Evolutionary conservation across 1,140 invertebrate species (phyloP).

Genomic region (Eumeta japonica): DNA sequence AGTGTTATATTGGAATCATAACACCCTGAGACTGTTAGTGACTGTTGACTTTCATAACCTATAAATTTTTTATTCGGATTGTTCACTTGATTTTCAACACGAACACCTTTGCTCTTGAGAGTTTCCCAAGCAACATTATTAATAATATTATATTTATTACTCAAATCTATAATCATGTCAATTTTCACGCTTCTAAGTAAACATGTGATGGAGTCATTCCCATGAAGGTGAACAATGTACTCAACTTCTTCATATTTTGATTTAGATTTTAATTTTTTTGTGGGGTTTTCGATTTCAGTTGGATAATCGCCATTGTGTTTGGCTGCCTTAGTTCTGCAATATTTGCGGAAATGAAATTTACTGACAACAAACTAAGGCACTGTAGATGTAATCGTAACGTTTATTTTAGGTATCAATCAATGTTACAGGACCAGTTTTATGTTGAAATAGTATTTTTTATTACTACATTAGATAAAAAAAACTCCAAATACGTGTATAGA

Average conservation of each 20-base stretch:
- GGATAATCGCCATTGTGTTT: not conserved
- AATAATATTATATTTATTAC: slow-evolving; percentile 19
- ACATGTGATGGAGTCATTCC: slow-evolving; percentile 14
- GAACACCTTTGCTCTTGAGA: slow-evolving; percentile 9
- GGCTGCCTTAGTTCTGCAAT: slow-evolving; percentile 9
- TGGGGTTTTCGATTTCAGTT: too few relatives aligned
- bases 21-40: slow-evolving; percentile 7
- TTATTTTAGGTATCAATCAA: too few relatives aligned
- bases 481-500: too few relatives aligned
- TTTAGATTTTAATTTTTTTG: not conserved
- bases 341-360: slow-evolving; percentile 13
- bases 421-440: too few relatives aligned
- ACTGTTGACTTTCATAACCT: slow-evolving; percentile 6
- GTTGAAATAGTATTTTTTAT: too few relatives aligned
- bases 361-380: too few relatives aligned
- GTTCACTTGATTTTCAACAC: slow-evolving; percentile 15
- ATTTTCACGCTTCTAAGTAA: slow-evolving; percentile 11
- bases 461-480: too few relatives aligned
- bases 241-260: slow-evolving; percentile 4
- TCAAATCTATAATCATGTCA: slow-evolving; percentile 20
- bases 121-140: slow-evolving; percentile 15
- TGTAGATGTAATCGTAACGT: too few relatives aligned
- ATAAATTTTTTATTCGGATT: slow-evolving; percentile 12
- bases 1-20: slow-evolving; percentile 8
- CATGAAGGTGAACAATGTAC: slow-evolving; percentile 16